These are phyloP conservation scores for Scaeva pyrastri DNA, from an alignment of 2,888 invertebrate genomes.

Conservation along the genomic window DNA sequence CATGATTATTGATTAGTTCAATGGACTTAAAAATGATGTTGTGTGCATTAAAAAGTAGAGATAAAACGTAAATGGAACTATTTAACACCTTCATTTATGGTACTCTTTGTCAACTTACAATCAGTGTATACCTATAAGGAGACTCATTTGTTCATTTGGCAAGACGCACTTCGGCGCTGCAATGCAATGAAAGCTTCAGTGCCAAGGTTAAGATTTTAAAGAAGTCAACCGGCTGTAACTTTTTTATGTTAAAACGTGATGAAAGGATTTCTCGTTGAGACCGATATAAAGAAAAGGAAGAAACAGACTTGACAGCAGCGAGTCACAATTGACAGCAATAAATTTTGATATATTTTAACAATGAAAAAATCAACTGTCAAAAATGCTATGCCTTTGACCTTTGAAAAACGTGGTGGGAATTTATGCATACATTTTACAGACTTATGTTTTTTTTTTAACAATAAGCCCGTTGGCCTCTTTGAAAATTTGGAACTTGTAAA, in stretches of 20 bases:
- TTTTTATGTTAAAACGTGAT: neutral
- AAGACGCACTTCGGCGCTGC: too few relatives aligned
- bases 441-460: too few relatives aligned
- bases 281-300: too few relatives aligned
- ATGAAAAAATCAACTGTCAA: slow-evolving; percentile 22
- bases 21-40: slow-evolving; percentile 5
- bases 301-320: slow-evolving; percentile 5
- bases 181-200: neutral
- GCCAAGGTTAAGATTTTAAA: slow-evolving; percentile 20
- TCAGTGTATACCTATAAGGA: neutral
- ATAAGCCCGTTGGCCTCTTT: too few relatives aligned
- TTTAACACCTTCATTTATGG: slow-evolving; percentile 18
- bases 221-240: neutral
- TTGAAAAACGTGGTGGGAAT: neutral
- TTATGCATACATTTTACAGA: too few relatives aligned
- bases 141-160: neutral
- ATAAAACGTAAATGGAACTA: slow-evolving; percentile 1
- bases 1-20: too few relatives aligned
- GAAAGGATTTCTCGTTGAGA: slow-evolving; percentile 18
- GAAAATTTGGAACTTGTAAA: too few relatives aligned
- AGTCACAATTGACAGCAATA: slow-evolving; percentile 15
- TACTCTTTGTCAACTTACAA: neutral
- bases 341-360: neutral
- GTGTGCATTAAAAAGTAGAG: neutral
- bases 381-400: slow-evolving; percentile 17